phyloP scores from a whole-genome alignment of 2,797 vertebrate species.

The Acipenser ruthenus region DNA sequence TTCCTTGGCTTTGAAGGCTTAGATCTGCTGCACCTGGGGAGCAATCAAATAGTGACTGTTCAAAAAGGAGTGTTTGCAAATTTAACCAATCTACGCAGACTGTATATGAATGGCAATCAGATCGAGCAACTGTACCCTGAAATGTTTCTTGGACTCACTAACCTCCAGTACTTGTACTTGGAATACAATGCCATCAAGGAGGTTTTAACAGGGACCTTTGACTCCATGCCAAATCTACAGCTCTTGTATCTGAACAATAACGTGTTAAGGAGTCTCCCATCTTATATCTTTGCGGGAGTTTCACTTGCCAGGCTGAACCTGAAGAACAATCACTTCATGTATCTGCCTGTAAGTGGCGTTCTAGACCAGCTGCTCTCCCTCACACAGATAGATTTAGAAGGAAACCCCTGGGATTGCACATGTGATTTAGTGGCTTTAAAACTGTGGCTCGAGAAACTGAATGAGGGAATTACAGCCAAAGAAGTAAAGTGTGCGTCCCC shows the following conservation, averaged over 20 bases:
- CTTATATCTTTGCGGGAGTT: slow-evolving; percentile 83
- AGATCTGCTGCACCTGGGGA: slow-evolving; percentile 91
- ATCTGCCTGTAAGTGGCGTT: slow-evolving; percentile 91
- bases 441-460: slow-evolving; percentile 91
- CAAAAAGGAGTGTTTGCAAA: slow-evolving; percentile 87
- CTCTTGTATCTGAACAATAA: slow-evolving; percentile 97
- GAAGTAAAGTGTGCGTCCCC: slow-evolving; percentile 90
- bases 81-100: slow-evolving; percentile 86
- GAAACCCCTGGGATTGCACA: slow-evolving; percentile 96
- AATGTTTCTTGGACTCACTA: slow-evolving; percentile 89
- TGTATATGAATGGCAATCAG: slow-evolving; percentile 95
- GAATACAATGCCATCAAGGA: slow-evolving; percentile 98
- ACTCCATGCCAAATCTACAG: slow-evolving; percentile 91
- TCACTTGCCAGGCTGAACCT: slow-evolving; percentile 88
- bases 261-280: slow-evolving; percentile 83
- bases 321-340: slow-evolving; percentile 98
- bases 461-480: slow-evolving; percentile 83
- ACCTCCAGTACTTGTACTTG: slow-evolving; percentile 94
- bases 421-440: slow-evolving; percentile 95
- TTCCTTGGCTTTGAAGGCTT: slow-evolving; percentile 88
- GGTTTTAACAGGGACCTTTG: slow-evolving; percentile 88
- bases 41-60: slow-evolving; percentile 82
- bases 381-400: slow-evolving; percentile 92
- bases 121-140: slow-evolving; percentile 88
- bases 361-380: slow-evolving; percentile 87